Percentiles rank a stretch among this genome's conserved stretches.
These are phyloP conservation scores for Paralinhomoeus sp. DNA, from an alignment of 2,888 invertebrate genomes.

Conservation along the genomic window DNA sequence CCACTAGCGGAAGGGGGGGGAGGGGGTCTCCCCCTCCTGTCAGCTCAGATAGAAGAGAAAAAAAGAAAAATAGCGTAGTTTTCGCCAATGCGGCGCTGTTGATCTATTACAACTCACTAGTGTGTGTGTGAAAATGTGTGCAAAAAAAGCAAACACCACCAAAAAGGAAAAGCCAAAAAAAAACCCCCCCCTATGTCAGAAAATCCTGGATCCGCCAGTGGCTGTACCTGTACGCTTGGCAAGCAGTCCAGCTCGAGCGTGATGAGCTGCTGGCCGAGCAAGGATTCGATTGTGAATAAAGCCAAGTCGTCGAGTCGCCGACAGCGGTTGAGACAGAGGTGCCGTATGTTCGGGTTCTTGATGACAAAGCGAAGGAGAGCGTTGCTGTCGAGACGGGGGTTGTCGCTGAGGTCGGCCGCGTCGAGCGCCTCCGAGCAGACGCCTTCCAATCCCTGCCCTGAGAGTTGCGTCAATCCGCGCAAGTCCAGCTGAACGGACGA, in stretches of 20 bases:
- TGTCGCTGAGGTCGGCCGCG: slow-evolving; percentile 20
- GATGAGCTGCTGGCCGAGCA: slow-evolving; percentile 6
- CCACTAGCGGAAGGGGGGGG: no score
- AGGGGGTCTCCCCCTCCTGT: no score
- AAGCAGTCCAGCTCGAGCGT: slow-evolving; percentile 20
- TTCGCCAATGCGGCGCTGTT: no score
- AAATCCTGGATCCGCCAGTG: no score
- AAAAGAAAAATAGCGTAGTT: no score
- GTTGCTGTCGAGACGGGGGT: slow-evolving; percentile 13
- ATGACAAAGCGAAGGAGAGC: slow-evolving; percentile 15
- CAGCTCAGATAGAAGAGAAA: no score
- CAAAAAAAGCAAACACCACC: no score
- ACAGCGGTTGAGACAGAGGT: slow-evolving; percentile 20
- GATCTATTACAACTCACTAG: no score
- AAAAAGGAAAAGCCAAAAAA: neutral
- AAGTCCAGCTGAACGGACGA: neutral
- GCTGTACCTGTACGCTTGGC: slow-evolving; percentile 9
- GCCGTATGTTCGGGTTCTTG: slow-evolving; percentile 15
- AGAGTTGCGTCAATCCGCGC: neutral
- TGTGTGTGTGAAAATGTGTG: no score
- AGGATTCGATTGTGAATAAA: slow-evolving; percentile 8
- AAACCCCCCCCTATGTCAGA: no score
- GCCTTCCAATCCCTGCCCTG: slow-evolving; percentile 9
- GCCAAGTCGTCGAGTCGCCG: slow-evolving; percentile 18
- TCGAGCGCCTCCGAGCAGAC: slow-evolving; percentile 13